Evolutionary conservation across 2,888 invertebrate species (phyloP).

Genomic region (Neria commutata): DNA sequence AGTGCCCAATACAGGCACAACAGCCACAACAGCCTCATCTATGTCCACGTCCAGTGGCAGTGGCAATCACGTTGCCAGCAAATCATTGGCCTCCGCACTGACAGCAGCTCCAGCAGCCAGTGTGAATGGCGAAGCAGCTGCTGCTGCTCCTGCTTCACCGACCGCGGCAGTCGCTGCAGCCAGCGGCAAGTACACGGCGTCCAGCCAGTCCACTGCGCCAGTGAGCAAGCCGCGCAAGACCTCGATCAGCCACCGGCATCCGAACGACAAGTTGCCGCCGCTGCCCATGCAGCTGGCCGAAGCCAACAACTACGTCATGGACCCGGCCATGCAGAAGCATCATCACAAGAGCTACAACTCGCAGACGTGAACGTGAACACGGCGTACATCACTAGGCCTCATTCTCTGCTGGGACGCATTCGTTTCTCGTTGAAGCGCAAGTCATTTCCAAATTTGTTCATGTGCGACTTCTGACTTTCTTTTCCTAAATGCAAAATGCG

Average conservation of each 20-base stretch:
- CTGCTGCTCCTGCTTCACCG: slow-evolving; percentile 30
- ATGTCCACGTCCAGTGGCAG: slow-evolving; percentile 34
- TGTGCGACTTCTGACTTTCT: slow-evolving; percentile 21
- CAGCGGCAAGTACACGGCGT: not conserved
- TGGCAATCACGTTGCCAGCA: slow-evolving; percentile 28
- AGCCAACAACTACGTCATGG: slow-evolving; percentile 74
- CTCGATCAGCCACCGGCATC: slow-evolving; percentile 73
- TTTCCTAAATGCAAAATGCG: slow-evolving; percentile 18
- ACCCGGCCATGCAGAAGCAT: slow-evolving; percentile 57
- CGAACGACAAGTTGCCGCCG: slow-evolving; percentile 78
- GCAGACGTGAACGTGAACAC: slow-evolving; percentile 40
- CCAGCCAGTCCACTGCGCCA: not conserved
- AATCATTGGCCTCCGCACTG: slow-evolving; percentile 27
- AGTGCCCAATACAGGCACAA: slow-evolving; percentile 31
- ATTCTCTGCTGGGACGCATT: slow-evolving; percentile 8
- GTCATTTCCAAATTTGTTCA: slow-evolving; percentile 16
- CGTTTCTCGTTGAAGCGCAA: slow-evolving; percentile 25
- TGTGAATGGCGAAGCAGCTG: slow-evolving; percentile 12
- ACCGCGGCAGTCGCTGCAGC: slow-evolving; percentile 21
- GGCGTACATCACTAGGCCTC: slow-evolving; percentile 10
- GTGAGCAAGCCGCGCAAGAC: slow-evolving; percentile 66
- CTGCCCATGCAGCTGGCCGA: slow-evolving; percentile 68
- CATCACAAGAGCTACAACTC: slow-evolving; percentile 60
- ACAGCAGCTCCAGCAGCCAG: not conserved
- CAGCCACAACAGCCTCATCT: slow-evolving; percentile 22